A percentile compares a stretch with the other conserved stretches of the same genome.
Evolutionary conservation across 2,888 invertebrate species (phyloP).

Genomic region (Ophioninae sp.): DNA sequence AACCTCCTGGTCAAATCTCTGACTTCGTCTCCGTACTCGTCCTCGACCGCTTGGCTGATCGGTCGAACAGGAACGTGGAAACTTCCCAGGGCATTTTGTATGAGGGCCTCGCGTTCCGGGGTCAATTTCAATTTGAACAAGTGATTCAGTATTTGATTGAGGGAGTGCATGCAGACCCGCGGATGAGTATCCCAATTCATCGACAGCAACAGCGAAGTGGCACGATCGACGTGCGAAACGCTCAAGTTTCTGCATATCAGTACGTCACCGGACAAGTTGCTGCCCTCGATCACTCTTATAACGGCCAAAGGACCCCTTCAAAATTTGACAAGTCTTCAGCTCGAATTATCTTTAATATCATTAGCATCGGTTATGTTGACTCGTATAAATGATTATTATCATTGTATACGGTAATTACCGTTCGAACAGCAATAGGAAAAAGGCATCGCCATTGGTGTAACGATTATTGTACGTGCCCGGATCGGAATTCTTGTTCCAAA

Average conservation of each 20-base stretch:
- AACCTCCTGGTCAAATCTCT: slow-evolving; percentile 92
- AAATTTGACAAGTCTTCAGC: slow-evolving; percentile 38
- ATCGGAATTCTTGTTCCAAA: slow-evolving; percentile 84
- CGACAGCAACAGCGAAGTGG: slow-evolving; percentile 85
- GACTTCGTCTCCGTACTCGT: slow-evolving; percentile 89
- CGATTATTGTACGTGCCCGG: slow-evolving; percentile 77
- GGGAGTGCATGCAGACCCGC: slow-evolving; percentile 87
- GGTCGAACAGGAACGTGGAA: slow-evolving; percentile 88
- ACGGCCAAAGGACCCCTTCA: slow-evolving; percentile 84
- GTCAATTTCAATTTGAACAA: slow-evolving; percentile 84
- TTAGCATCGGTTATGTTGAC: too few relatives aligned
- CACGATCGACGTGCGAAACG: slow-evolving; percentile 85
- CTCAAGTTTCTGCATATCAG: slow-evolving; percentile 86
- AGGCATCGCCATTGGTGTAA: slow-evolving; percentile 82
- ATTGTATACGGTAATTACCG: slow-evolving; percentile 74
- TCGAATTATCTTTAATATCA: background rate
- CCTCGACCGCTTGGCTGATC: slow-evolving; percentile 86
- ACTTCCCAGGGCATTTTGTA: slow-evolving; percentile 91
- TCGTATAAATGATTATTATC: too few relatives aligned
- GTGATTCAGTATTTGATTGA: slow-evolving; percentile 88
- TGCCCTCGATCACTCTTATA: slow-evolving; percentile 82
- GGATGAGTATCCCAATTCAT: slow-evolving; percentile 92
- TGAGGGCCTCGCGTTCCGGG: slow-evolving; percentile 83
- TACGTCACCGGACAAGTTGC: slow-evolving; percentile 83
- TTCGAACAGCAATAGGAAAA: slow-evolving; percentile 84